Conservation (phyloP, 2,797 vertebrate species). For the Gadopsis bispinosus region DNA sequence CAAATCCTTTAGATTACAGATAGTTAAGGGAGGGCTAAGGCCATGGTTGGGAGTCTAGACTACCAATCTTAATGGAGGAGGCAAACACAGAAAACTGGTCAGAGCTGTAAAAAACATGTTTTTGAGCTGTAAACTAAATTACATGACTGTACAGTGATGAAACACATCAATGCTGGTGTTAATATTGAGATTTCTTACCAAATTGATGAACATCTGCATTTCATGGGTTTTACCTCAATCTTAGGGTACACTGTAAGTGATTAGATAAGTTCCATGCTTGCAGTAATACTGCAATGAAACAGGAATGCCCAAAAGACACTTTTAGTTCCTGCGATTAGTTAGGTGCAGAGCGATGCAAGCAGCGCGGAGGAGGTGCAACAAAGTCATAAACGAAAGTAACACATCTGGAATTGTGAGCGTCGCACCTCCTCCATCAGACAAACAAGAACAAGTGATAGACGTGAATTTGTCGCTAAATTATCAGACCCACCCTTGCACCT, state of each 20-base stretch:
- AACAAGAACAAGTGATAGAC: conserved; percentile 8
- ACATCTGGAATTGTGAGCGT: conserved; percentile 21
- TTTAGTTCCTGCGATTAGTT: background rate
- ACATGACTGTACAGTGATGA: too few relatives aligned
- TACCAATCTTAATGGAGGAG: background rate
- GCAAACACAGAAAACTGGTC: background rate
- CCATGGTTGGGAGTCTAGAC: background rate
- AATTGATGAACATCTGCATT: too few relatives aligned
- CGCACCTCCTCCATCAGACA: conserved; percentile 19
- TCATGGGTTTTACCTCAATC: too few relatives aligned
- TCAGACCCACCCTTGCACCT: conserved; percentile 16
- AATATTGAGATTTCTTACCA: too few relatives aligned
- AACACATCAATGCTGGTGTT: too few relatives aligned
- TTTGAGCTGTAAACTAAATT: too few relatives aligned
- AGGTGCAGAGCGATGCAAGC: background rate
- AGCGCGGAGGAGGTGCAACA: conserved; percentile 10
- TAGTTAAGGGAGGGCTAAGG: too few relatives aligned
- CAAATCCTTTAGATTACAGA: background rate
- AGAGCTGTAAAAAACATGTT: background rate
- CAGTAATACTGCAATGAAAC: background rate
- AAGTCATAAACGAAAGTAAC: conserved; percentile 24
- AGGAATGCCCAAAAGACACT: background rate
- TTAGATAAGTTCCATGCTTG: too few relatives aligned
- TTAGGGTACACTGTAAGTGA: too few relatives aligned
- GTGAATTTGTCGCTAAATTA: background rate